Evolutionary conservation across 2,113 vertebrate species (phyloP).

Genomic region (Osmerus eperlanus): DNA sequence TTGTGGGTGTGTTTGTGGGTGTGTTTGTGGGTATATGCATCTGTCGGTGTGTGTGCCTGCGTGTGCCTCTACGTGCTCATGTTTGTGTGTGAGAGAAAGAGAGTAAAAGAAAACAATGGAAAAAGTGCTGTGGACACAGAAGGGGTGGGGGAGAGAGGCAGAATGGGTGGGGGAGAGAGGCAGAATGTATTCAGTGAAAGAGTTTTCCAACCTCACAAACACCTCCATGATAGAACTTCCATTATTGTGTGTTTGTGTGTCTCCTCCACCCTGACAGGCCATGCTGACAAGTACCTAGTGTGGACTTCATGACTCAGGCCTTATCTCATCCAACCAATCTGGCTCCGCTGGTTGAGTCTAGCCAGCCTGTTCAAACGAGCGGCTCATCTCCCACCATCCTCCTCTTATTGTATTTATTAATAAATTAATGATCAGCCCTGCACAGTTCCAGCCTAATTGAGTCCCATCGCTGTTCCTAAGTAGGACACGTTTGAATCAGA

Average conservation of each 20-base stretch:
- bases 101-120: not conserved
- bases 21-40: constrained; percentile 6
- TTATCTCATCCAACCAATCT: no score
- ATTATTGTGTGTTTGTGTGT: no score
- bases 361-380: constrained; percentile 59
- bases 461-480: constrained; percentile 74
- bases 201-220: no score
- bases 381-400: constrained; percentile 59
- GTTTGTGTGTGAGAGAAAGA: constrained; percentile 8
- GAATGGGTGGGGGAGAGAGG: not conserved
- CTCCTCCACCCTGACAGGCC: no score
- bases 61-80: not conserved
- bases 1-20: constrained; percentile 8
- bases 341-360: constrained; percentile 25
- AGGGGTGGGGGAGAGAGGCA: not conserved
- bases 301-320: no score
- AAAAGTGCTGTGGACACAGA: not conserved
- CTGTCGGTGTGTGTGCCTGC: constrained; percentile 21
- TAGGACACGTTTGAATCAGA: constrained; percentile 69
- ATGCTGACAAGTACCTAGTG: no score
- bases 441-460: constrained; percentile 76
- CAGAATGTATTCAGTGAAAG: no score
- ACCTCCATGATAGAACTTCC: no score
- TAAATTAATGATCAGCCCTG: constrained; percentile 72
- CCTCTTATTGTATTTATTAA: constrained; percentile 72